Evolutionary conservation across 2,113 vertebrate genomes (phyloP).

Genomic region (Python bivittatus): DNA sequence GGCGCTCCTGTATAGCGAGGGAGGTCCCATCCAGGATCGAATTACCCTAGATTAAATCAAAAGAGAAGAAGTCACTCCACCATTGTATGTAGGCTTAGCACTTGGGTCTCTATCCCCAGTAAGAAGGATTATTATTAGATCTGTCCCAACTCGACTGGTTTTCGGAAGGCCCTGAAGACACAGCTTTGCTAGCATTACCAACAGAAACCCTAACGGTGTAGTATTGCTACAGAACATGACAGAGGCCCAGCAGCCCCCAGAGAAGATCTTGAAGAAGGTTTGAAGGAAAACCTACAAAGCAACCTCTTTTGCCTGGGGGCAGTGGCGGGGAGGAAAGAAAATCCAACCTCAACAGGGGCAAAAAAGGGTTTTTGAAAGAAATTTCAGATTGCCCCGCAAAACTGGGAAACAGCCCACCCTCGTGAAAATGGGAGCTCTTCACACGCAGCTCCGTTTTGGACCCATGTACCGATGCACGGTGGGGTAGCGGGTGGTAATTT

Average conservation of each 20-base stretch:
- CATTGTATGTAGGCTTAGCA: background rate
- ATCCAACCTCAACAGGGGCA: background rate
- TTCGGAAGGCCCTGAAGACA: too few relatives aligned
- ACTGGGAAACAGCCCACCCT: background rate
- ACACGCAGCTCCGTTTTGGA: background rate
- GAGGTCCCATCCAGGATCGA: background rate
- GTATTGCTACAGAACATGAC: too few relatives aligned
- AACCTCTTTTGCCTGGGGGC: too few relatives aligned
- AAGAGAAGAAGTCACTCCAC: background rate
- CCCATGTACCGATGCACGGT: background rate
- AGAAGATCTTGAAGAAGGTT: too few relatives aligned
- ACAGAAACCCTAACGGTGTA: too few relatives aligned
- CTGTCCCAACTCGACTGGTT: too few relatives aligned
- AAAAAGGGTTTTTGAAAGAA: background rate
- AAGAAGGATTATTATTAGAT: too few relatives aligned
- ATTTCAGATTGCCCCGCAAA: background rate
- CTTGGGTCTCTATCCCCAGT: background rate
- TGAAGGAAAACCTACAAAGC: too few relatives aligned
- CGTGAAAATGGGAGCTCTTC: background rate
- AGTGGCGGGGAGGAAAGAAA: background rate
- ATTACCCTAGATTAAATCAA: slow-evolving; percentile 65
- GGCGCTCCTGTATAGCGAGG: slow-evolving; percentile 84
- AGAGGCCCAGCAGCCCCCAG: too few relatives aligned
- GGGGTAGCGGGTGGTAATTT: background rate
- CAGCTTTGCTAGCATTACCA: too few relatives aligned